phyloP scores from a whole-genome alignment of 2,888 invertebrate genomes.

The Oligia fasciuncula region DNA sequence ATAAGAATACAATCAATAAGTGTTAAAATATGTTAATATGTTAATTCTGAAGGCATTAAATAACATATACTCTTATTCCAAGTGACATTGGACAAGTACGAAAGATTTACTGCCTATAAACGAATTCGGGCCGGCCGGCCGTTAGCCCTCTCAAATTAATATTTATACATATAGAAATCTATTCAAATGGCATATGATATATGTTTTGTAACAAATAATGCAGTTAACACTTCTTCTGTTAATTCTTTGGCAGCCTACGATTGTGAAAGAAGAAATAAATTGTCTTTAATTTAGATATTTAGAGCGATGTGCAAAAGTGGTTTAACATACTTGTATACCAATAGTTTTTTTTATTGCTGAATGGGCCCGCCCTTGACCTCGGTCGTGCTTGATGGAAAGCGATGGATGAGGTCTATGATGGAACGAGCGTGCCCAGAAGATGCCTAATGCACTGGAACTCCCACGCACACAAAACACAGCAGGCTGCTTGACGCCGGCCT shows the following conservation, averaged over 20 bases:
- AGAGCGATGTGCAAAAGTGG: neutral
- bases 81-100: conserved; percentile 65
- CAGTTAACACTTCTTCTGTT: conserved; percentile 63
- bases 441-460: too few relatives aligned
- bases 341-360: neutral
- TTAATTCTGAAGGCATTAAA: conserved; percentile 71
- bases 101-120: conserved; percentile 69
- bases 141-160: conserved; percentile 76
- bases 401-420: too few relatives aligned
- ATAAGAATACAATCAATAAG: conserved; percentile 75
- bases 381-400: too few relatives aligned
- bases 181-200: conserved; percentile 72
- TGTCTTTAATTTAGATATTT: conserved; percentile 23
- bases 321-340: neutral
- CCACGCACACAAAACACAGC: too few relatives aligned
- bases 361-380: too few relatives aligned
- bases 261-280: conserved; percentile 42
- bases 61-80: conserved; percentile 63
- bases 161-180: conserved; percentile 74
- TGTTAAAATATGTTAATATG: conserved; percentile 78
- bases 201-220: conserved; percentile 70
- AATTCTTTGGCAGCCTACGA: conserved; percentile 28
- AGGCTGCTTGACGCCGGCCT: too few relatives aligned
- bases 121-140: conserved; percentile 66
- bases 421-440: too few relatives aligned